Conservation (phyloP, 2,888 invertebrate species). For the Plagodis pulveraria region DNA sequence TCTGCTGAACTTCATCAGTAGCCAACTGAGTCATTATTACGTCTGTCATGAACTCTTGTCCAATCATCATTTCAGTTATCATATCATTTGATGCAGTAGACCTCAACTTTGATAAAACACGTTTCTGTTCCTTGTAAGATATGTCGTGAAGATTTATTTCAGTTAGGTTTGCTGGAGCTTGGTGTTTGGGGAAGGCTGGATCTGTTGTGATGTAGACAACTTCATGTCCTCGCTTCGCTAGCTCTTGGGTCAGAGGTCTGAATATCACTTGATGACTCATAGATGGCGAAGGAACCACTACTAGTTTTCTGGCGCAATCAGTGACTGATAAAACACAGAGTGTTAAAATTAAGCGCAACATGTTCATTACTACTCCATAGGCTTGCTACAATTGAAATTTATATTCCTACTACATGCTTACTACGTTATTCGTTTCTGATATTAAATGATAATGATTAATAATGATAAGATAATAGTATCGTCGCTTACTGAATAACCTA, state of each 20-base stretch:
- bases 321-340: not conserved
- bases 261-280: conserved; percentile 61
- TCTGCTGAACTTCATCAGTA: conserved; percentile 36
- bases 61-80: conserved; percentile 14
- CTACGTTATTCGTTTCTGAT: too few species aligned
- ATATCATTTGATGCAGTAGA: conserved; percentile 24
- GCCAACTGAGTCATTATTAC: conserved; percentile 41
- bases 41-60: conserved; percentile 3
- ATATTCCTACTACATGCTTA: too few species aligned
- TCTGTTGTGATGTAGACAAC: conserved; percentile 64
- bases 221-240: conserved; percentile 56
- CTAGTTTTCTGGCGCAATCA: conserved; percentile 28
- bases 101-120: not conserved
- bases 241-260: conserved; percentile 56
- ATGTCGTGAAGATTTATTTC: conserved; percentile 55
- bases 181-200: conserved; percentile 53
- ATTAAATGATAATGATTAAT: too few species aligned
- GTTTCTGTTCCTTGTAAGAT: conserved; percentile 45
- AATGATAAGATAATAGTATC: too few species aligned
- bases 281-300: conserved; percentile 46
- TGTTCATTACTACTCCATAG: not conserved
- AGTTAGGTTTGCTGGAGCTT: conserved; percentile 47
- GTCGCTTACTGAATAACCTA: too few species aligned
- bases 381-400: too few species aligned
- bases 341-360: not conserved